Conservation (phyloP, 2,113 vertebrate genomes). For the Phodopus roborovskii region DNA sequence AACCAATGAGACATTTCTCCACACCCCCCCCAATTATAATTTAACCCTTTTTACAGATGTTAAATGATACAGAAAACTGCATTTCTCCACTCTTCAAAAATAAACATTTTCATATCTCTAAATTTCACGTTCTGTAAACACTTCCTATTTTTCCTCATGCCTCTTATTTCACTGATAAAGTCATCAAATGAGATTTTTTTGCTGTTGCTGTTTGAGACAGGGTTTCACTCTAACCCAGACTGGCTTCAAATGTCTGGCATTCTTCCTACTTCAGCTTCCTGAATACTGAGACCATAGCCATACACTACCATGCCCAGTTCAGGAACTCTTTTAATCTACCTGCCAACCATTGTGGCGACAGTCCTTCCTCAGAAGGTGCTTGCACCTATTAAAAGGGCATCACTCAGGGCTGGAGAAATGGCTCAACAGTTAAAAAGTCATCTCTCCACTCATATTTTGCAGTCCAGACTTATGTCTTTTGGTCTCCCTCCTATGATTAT, state of each 20-base stretch:
- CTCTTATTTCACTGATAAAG: slow-evolving; percentile 36
- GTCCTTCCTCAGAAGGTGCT: slow-evolving; percentile 1
- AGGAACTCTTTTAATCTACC: neutral
- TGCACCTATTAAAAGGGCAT: neutral
- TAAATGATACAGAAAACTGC: neutral
- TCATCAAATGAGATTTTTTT: neutral
- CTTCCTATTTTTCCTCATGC: slow-evolving; percentile 13
- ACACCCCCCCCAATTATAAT: neutral
- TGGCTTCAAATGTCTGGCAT: neutral
- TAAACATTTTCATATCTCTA: slow-evolving; percentile 1
- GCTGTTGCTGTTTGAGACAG: neutral
- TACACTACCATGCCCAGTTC: neutral
- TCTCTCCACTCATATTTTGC: neutral
- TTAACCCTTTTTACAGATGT: neutral
- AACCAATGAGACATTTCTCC: neutral
- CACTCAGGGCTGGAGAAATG: too few relatives aligned
- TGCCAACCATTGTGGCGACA: neutral
- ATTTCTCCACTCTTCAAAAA: slow-evolving; percentile 29
- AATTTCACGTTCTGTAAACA: neutral
- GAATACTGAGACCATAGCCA: neutral
- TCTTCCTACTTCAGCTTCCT: neutral
- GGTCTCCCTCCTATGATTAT: neutral
- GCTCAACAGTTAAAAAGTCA: neutral
- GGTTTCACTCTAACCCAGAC: neutral
- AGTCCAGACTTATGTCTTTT: neutral